A percentile compares a stretch with the other conserved stretches of the same genome.
These are phyloP conservation scores for Agapostemon virescens DNA, from an alignment of 2,888 invertebrate genomes.

Conservation along the genomic window DNA sequence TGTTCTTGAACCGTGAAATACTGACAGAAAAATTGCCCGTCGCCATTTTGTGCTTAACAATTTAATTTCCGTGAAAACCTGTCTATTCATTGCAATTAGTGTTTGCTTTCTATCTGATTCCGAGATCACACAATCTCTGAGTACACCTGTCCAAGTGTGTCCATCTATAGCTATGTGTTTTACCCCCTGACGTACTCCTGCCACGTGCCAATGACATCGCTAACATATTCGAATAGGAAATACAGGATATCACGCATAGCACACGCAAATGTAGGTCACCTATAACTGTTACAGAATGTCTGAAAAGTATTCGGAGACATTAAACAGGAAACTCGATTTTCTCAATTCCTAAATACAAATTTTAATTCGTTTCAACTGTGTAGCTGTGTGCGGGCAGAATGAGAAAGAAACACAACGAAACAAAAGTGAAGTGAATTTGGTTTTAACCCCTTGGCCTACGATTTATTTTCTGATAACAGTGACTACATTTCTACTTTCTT, in stretches of 20 bases:
- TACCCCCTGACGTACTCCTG: slow-evolving; percentile 14
- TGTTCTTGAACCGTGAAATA: not conserved
- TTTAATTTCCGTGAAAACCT: not conserved
- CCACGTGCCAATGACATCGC: slow-evolving; percentile 46
- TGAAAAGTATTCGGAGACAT: slow-evolving; percentile 30
- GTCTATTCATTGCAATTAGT: not conserved
- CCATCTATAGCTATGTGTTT: slow-evolving; percentile 19
- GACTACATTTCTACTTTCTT: no score
- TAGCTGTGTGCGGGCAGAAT: no score
- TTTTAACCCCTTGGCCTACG: no score
- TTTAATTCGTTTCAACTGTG: no score
- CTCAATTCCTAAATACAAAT: not conserved
- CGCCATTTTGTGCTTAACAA: not conserved
- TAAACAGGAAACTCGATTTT: not conserved
- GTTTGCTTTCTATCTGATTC: slow-evolving; percentile 3
- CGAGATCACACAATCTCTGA: slow-evolving; percentile 19
- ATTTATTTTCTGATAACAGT: no score
- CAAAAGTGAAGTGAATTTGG: no score
- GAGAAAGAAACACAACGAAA: no score
- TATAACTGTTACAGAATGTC: slow-evolving; percentile 22
- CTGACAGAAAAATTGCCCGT: not conserved
- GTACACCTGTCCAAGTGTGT: not conserved
- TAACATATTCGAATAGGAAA: slow-evolving; percentile 10
- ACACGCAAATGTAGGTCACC: slow-evolving; percentile 55
- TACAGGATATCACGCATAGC: slow-evolving; percentile 21